These are phyloP conservation scores for Diglossa cyanea DNA, from an alignment of 2,797 vertebrate genomes.

Conservation along the genomic window DNA sequence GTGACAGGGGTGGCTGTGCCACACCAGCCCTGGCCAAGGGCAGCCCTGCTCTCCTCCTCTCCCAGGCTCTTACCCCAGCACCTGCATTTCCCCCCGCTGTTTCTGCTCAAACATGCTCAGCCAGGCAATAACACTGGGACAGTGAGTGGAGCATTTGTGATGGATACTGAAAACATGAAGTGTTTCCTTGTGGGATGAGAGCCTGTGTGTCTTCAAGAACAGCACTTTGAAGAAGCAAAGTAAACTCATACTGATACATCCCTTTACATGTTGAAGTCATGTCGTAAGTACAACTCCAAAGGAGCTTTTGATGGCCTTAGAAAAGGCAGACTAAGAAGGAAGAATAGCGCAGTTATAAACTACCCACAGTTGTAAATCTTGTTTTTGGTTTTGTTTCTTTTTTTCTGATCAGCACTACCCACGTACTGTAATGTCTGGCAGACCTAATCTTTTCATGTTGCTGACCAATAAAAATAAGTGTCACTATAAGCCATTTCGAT, in stretches of 20 bases:
- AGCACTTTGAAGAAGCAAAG: neutral
- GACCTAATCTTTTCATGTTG: neutral
- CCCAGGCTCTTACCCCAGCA: neutral
- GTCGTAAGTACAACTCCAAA: neutral
- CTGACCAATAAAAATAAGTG: neutral
- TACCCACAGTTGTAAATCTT: neutral
- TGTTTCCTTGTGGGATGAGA: neutral
- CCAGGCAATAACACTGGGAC: neutral
- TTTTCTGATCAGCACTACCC: neutral
- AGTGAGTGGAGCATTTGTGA: neutral
- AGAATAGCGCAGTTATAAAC: neutral
- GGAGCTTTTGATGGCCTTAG: neutral
- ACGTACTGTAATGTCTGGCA: neutral
- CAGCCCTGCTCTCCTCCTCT: rapidly evolving
- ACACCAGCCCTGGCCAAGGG: rapidly evolving
- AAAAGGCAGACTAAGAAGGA: neutral
- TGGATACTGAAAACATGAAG: neutral
- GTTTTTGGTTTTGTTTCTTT: neutral
- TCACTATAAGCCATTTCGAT: neutral
- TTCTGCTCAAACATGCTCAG: neutral
- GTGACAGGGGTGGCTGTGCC: neutral
- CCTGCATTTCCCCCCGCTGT: rapidly evolving
- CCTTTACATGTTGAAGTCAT: neutral
- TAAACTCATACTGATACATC: neutral
- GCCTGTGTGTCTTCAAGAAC: neutral